These are phyloP conservation scores for Esox niger DNA, from an alignment of 2,113 vertebrate species.

Conservation along the genomic window DNA sequence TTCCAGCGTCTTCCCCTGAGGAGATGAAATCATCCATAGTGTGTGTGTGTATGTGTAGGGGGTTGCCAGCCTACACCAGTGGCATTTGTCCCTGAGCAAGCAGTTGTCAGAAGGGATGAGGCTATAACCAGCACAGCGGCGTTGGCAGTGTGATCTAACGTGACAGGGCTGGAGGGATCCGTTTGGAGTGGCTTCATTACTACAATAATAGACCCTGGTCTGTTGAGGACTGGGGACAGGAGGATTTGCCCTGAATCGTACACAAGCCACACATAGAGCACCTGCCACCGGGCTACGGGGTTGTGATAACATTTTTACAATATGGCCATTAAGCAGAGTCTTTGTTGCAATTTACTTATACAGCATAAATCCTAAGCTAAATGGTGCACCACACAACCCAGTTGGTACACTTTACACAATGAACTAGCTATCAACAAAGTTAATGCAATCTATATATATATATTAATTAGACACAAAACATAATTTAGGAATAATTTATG, in stretches of 20 bases:
- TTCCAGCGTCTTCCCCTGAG: not conserved
- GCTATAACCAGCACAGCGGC: not conserved
- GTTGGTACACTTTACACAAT: no score
- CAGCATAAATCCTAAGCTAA: no score
- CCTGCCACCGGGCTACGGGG: no score
- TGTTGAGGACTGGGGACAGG: not conserved
- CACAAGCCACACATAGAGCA: not conserved
- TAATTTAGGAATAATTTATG: no score
- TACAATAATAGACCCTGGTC: not conserved
- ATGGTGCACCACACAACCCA: no score
- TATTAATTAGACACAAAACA: no score
- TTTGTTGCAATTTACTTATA: no score
- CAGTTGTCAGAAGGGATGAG: constrained; percentile 3
- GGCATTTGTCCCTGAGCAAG: constrained; percentile 2
- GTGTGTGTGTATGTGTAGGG: not conserved
- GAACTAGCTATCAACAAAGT: no score
- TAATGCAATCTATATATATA: no score
- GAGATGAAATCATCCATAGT: not conserved
- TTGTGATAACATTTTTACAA: not conserved
- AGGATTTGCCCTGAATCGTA: not conserved
- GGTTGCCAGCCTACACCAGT: not conserved
- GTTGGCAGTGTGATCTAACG: not conserved
- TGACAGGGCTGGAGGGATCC: not conserved
- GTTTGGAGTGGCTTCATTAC: constrained; percentile 1
- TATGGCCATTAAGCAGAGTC: no score